A percentile compares a stretch with the other conserved stretches of the same genome.
phyloP scores from a whole-genome alignment of 2,113 vertebrate species.

The Xiphophorus maculatus region DNA sequence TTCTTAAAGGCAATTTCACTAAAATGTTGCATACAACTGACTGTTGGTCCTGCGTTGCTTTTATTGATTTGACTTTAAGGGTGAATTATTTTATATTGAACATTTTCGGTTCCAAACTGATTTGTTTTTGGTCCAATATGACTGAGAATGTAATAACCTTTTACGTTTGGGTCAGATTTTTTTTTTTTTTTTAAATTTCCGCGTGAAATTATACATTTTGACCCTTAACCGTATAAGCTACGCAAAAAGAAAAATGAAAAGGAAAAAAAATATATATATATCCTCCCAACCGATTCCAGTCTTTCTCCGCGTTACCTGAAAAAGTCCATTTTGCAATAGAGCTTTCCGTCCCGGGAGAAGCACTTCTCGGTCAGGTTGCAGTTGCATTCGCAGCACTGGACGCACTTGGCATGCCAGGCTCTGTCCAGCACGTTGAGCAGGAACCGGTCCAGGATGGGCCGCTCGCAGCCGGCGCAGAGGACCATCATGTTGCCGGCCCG shows the following conservation, averaged over 20 bases:
- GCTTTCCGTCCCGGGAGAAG: slow-evolving; percentile 96
- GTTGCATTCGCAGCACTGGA: slow-evolving; percentile 96
- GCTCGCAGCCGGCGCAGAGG: slow-evolving; percentile 96
- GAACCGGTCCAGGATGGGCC: slow-evolving; percentile 95
- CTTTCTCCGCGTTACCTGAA: slow-evolving; percentile 86
- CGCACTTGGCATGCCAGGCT: slow-evolving; percentile 97
- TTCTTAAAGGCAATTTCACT: neutral
- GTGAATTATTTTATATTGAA: neutral
- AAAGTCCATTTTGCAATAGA: slow-evolving; percentile 97
- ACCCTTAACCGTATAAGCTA: no score
- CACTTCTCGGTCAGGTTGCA: slow-evolving; percentile 96
- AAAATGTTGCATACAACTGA: no score
- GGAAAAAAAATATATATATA: neutral
- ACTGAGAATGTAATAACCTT: neutral
- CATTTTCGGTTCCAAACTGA: neutral
- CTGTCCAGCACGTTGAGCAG: slow-evolving; percentile 95
- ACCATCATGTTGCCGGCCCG: slow-evolving; percentile 92
- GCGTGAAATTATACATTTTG: neutral
- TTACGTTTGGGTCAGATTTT: neutral
- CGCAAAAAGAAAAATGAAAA: no score
- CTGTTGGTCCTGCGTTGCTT: neutral
- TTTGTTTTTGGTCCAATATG: neutral
- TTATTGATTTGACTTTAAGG: neutral
- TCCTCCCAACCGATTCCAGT: neutral
- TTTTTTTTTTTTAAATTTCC: neutral